Percentiles rank a stretch among this genome's conserved stretches.
phyloP scores from a whole-genome alignment of 2,113 vertebrate species.

The Falco punctatus region DNA sequence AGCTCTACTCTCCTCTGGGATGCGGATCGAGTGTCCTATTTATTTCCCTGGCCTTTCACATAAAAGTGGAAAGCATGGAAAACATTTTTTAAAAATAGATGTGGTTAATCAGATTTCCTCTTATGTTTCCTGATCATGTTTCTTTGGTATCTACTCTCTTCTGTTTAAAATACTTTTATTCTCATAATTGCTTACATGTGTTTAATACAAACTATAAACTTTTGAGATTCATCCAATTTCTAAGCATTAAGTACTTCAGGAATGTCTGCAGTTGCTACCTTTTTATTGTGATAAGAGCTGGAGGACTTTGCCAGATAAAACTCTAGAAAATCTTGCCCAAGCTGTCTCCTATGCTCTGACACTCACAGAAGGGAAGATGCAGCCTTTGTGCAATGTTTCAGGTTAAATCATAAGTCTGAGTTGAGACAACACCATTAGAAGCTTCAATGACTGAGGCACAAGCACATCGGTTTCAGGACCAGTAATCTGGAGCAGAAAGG shows the following conservation, averaged over 20 bases:
- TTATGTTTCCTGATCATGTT: not conserved
- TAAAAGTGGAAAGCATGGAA: not conserved
- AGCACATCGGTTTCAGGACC: not conserved
- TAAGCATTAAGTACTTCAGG: not conserved
- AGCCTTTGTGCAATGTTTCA: not conserved
- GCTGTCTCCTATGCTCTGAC: not conserved
- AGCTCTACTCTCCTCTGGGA: not conserved
- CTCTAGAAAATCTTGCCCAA: not conserved
- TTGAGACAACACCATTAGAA: not conserved
- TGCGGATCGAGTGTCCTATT: not conserved
- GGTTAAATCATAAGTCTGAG: not conserved
- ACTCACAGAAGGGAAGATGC: not conserved
- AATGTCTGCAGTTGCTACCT: not conserved
- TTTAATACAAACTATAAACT: not conserved
- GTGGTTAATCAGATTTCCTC: not conserved
- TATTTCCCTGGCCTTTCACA: constrained; percentile 19
- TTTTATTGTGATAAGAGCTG: not conserved
- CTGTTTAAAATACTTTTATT: not conserved
- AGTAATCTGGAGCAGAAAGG: not conserved
- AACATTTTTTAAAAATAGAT: not conserved
- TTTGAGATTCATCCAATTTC: not conserved
- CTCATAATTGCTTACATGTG: not conserved
- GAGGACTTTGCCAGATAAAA: not conserved
- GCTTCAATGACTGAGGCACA: not conserved
- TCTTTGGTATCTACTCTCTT: not conserved